Conservation (phyloP, 1,140 invertebrate species). For the Macrotrachela quadricornifera region DNA sequence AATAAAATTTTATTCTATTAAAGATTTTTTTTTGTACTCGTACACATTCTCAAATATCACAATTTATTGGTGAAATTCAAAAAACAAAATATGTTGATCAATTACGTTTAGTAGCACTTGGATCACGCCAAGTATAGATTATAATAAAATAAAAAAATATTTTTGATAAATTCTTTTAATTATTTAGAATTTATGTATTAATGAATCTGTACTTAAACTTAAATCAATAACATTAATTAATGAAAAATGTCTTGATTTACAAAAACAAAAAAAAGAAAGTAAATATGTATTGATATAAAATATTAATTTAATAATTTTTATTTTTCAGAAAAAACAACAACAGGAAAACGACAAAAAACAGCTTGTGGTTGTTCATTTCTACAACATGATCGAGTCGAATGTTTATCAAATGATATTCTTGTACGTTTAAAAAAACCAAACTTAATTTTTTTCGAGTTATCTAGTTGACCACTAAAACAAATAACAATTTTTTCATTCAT, state of each 20-base stretch:
- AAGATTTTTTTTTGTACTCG: slow-evolving; percentile 80
- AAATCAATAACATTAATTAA: slow-evolving; percentile 63
- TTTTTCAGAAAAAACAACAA: too few relatives aligned
- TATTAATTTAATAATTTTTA: too few relatives aligned
- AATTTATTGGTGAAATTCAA: slow-evolving; percentile 73
- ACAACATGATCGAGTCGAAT: too few relatives aligned
- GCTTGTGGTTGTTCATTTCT: too few relatives aligned
- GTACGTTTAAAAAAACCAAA: too few relatives aligned
- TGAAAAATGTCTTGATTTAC: slow-evolving; percentile 73
- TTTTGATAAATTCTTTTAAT: background rate
- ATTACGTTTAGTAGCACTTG: slow-evolving; percentile 55
- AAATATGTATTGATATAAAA: too few relatives aligned
- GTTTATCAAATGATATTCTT: too few relatives aligned
- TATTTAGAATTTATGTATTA: slow-evolving; percentile 64
- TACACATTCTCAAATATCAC: slow-evolving; percentile 82
- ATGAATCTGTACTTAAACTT: slow-evolving; percentile 51
- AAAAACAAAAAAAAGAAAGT: slow-evolving; percentile 42
- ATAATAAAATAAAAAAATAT: too few relatives aligned
- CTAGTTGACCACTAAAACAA: too few relatives aligned
- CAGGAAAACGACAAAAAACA: too few relatives aligned
- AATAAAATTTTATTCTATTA: slow-evolving; percentile 16
- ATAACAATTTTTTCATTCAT: too few relatives aligned
- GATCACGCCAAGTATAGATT: slow-evolving; percentile 52
- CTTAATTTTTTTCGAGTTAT: too few relatives aligned
- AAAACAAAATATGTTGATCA: slow-evolving; percentile 51